These are phyloP conservation scores for Poecilus cupreus DNA, from an alignment of 2,888 invertebrate genomes.

Conservation along the genomic window DNA sequence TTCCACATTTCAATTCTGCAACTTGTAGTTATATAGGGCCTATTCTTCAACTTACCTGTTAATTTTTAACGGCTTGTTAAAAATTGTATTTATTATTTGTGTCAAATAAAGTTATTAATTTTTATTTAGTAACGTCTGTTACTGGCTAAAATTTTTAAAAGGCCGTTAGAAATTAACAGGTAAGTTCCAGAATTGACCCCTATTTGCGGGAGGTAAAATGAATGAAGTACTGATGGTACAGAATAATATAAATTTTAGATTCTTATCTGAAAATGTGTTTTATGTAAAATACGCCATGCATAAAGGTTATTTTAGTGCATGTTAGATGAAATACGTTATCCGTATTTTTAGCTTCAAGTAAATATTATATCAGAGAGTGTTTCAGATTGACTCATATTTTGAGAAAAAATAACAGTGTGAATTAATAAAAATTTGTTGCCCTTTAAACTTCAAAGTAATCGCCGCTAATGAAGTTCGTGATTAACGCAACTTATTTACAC, in stretches of 20 bases:
- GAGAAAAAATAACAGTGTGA: neutral
- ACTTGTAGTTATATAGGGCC: no score
- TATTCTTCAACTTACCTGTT: no score
- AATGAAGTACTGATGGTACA: neutral
- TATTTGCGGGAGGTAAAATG: no score
- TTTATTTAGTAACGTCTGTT: no score
- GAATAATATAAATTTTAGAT: neutral
- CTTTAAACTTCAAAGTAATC: neutral
- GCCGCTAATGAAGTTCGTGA: conserved; percentile 20
- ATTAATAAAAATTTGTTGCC: no score
- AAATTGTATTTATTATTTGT: no score
- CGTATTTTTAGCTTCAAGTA: neutral
- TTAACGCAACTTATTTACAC: conserved; percentile 10
- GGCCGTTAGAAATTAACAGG: no score
- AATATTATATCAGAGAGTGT: neutral
- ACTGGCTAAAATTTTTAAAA: no score
- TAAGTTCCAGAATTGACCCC: no score
- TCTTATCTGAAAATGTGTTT: neutral
- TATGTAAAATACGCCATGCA: neutral
- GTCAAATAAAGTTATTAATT: no score
- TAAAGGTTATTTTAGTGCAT: conserved; percentile 6
- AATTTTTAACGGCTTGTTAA: no score
- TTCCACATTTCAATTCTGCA: no score
- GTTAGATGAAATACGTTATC: neutral
- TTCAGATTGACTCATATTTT: neutral